phyloP scores from a whole-genome alignment of 2,113 vertebrate genomes.

The Labrus mixtus region DNA sequence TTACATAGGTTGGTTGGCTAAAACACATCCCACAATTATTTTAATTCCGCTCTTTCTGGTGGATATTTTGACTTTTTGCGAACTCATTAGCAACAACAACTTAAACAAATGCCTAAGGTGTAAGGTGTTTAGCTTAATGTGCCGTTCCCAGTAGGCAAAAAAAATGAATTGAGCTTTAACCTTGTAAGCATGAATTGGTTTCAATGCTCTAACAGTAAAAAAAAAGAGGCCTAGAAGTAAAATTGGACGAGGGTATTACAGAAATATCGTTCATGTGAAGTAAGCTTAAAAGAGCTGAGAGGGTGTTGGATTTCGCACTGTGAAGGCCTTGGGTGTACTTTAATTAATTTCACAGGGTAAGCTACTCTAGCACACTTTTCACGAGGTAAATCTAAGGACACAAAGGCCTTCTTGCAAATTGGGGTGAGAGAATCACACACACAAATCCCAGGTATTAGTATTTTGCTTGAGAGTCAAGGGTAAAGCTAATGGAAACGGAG shows the following conservation, averaged over 20 bases:
- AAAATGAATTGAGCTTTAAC: not conserved
- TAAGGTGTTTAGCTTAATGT: not conserved
- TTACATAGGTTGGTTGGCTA: not conserved
- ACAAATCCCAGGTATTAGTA: slow-evolving; percentile 38
- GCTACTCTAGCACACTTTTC: slow-evolving; percentile 31
- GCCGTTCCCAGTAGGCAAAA: not conserved
- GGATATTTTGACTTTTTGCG: not conserved
- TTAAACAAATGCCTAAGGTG: not conserved
- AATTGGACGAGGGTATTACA: slow-evolving; percentile 45
- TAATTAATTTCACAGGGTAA: slow-evolving; percentile 59
- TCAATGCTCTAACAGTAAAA: slow-evolving; percentile 43
- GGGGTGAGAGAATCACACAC: slow-evolving; percentile 43
- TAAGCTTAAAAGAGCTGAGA: slow-evolving; percentile 29
- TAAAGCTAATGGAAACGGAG: slow-evolving; percentile 53
- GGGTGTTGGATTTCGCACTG: slow-evolving; percentile 35
- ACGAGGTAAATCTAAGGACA: slow-evolving; percentile 48
- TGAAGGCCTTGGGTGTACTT: slow-evolving; percentile 46
- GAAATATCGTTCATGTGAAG: slow-evolving; percentile 49
- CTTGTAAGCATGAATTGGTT: slow-evolving; percentile 14
- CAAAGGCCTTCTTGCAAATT: slow-evolving; percentile 45
- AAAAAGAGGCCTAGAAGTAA: slow-evolving; percentile 44
- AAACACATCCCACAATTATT: not conserved
- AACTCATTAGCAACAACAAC: not conserved
- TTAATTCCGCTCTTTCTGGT: not conserved
- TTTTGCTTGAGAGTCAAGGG: slow-evolving; percentile 63